Evolutionary conservation across 2,113 vertebrate genomes (phyloP).

Genomic region (Trematocara nigrifrons): DNA sequence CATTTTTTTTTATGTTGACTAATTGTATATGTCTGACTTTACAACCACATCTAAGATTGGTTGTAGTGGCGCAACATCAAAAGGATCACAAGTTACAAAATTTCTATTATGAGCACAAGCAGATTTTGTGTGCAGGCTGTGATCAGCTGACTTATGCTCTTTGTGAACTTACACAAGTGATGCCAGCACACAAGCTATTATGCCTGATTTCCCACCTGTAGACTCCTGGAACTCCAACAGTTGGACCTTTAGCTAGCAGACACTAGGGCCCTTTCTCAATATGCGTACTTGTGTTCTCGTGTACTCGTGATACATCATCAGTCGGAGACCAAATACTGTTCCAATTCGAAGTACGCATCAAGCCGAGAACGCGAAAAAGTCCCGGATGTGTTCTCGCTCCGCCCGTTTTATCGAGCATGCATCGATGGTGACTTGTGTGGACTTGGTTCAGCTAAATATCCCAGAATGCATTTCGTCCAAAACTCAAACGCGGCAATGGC

Average conservation of each 20-base stretch:
- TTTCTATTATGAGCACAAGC: background rate
- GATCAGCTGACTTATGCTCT: fast-evolving
- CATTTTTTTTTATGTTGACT: background rate
- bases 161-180: background rate
- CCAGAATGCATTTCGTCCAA: too few species aligned
- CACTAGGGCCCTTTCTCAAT: too few species aligned
- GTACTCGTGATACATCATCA: too few species aligned
- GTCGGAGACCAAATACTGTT: too few species aligned
- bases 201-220: background rate
- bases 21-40: background rate
- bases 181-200: fast-evolving
- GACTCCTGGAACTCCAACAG: background rate
- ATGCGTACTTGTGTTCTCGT: too few species aligned
- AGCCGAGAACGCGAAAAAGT: too few species aligned
- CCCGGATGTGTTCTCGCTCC: too few species aligned
- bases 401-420: too few species aligned
- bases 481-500: too few species aligned
- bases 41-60: fast-evolving
- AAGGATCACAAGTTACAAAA: background rate
- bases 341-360: too few species aligned
- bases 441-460: too few species aligned
- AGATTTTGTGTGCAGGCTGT: background rate
- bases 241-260: background rate
- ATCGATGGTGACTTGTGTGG: too few species aligned
- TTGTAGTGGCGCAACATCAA: background rate